Conservation (phyloP, 2,113 vertebrate species). For the Malurus cyaneus region DNA sequence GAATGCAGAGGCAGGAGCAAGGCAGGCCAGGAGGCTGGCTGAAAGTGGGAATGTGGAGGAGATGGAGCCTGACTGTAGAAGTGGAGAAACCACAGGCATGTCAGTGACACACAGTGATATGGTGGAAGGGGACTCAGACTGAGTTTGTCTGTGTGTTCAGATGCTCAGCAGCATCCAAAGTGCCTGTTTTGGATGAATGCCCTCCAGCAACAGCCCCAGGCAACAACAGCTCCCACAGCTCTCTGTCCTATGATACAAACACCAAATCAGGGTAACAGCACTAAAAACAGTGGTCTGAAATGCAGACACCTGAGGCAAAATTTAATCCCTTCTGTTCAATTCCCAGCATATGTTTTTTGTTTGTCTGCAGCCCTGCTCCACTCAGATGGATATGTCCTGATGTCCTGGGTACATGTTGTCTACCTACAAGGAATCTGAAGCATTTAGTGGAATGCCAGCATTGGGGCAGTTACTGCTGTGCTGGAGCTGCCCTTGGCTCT, state of each 20-base stretch:
- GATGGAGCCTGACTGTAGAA: not conserved
- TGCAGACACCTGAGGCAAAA: not conserved
- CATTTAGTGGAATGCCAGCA: not conserved
- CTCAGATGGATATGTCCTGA: not conserved
- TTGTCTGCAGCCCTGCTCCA: not conserved
- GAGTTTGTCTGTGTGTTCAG: not conserved
- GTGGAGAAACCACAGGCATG: rapidly evolving
- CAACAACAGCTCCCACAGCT: not conserved
- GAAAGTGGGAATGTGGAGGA: not conserved
- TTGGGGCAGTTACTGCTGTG: not conserved
- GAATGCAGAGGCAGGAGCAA: not conserved
- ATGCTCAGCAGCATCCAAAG: not conserved
- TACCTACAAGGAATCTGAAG: not conserved
- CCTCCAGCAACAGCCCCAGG: not conserved
- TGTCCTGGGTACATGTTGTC: not conserved
- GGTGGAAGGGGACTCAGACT: not conserved
- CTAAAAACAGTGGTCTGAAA: not conserved
- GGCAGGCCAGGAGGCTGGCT: not conserved
- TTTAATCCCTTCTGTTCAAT: not conserved
- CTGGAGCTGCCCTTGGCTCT: not conserved
- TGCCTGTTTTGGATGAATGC: not conserved
- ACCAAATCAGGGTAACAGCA: not conserved
- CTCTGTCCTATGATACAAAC: not conserved
- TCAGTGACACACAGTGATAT: rapidly evolving
- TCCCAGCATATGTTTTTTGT: not conserved